phyloP scores from a whole-genome alignment of 2,113 vertebrate genomes.

The Tragelaphus imberbis region DNA sequence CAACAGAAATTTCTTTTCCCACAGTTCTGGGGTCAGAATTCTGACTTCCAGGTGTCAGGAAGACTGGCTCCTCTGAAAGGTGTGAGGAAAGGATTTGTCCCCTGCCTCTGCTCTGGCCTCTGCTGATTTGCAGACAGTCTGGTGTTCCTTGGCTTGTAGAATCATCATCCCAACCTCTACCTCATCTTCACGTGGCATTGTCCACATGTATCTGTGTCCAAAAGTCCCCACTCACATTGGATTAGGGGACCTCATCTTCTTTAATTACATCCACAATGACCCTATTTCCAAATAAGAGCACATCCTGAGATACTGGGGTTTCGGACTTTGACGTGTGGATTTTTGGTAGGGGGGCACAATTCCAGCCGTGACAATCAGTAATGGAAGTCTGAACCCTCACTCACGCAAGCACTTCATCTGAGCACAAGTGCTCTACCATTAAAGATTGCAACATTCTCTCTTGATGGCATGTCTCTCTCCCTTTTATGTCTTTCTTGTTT shows the following conservation, averaged over 20 bases:
- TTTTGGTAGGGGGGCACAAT: neutral
- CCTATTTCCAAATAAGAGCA: neutral
- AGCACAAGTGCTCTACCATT: neutral
- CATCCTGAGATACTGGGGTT: neutral
- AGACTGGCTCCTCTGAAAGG: neutral
- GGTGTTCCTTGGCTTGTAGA: neutral
- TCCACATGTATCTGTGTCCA: neutral
- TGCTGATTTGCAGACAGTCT: neutral
- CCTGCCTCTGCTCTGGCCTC: neutral
- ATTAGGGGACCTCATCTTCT: neutral
- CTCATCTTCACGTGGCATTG: neutral
- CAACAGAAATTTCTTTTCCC: neutral
- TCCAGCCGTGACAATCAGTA: neutral
- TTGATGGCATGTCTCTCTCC: constrained; percentile 19
- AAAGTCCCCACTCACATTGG: neutral
- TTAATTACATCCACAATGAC: neutral
- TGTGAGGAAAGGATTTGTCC: neutral
- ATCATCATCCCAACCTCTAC: neutral
- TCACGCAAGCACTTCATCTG: neutral
- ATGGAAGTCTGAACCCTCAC: neutral
- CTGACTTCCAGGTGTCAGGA: neutral
- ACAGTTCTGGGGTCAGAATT: neutral
- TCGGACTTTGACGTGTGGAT: neutral
- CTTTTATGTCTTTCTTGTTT: constrained; percentile 71
- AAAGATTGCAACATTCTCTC: constrained; percentile 24